Conservation (phyloP, 2,113 vertebrate genomes). For the Sorex fumeus region DNA sequence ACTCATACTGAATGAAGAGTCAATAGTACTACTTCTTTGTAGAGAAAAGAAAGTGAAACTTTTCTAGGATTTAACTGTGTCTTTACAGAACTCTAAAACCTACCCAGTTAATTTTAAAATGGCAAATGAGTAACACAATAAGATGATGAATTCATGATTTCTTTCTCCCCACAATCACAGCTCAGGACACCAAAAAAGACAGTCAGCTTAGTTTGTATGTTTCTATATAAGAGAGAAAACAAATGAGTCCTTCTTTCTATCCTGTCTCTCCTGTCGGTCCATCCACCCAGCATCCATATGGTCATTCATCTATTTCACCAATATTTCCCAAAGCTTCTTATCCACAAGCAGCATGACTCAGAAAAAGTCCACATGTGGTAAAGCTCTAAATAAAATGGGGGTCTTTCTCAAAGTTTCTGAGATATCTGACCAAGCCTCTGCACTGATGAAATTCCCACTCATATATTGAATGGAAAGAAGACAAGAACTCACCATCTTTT, state of each 20-base stretch:
- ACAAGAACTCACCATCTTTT: neutral
- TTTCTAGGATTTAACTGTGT: too few relatives aligned
- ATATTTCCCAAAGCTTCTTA: neutral
- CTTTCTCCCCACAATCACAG: neutral
- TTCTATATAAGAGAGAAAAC: neutral
- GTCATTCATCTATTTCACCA: neutral
- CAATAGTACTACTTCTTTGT: too few relatives aligned
- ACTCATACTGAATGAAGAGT: too few relatives aligned
- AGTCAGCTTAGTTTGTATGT: neutral
- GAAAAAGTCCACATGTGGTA: neutral
- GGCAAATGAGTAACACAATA: too few relatives aligned
- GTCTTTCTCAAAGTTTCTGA: neutral
- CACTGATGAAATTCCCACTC: too few relatives aligned
- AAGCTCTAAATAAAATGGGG: neutral
- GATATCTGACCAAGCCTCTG: neutral
- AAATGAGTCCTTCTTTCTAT: neutral
- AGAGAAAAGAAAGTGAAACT: too few relatives aligned
- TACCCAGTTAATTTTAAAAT: too few relatives aligned
- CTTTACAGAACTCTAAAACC: too few relatives aligned
- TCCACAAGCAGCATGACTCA: neutral
- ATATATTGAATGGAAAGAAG: neutral
- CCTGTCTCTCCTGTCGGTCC: neutral
- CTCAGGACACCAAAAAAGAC: neutral
- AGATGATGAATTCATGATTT: neutral
- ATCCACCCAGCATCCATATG: neutral